phyloP scores from a whole-genome alignment of 2,797 vertebrate species.

The Crenichthys baileyi region DNA sequence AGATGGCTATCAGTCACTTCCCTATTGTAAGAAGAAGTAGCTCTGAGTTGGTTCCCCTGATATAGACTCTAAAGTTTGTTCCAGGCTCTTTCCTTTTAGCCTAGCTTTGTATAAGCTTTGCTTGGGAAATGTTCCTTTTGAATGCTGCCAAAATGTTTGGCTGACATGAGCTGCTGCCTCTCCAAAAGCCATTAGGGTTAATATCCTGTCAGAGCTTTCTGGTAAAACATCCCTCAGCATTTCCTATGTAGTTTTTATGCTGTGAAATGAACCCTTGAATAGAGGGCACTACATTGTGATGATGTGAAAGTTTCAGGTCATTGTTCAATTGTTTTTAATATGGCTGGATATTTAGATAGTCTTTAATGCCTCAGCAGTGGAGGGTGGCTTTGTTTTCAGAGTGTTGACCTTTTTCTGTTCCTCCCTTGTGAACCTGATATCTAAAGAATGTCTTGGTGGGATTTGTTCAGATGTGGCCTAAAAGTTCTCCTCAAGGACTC shows the following conservation, averaged over 20 bases:
- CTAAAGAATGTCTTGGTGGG: not conserved
- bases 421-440: not conserved
- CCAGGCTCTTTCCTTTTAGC: not conserved
- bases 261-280: constrained; percentile 16
- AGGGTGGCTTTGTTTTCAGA: not conserved
- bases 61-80: constrained; percentile 20
- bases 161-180: constrained; percentile 9
- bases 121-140: not conserved
- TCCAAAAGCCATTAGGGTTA: constrained; percentile 19
- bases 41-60: constrained; percentile 42
- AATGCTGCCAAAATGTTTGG: not conserved
- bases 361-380: not conserved
- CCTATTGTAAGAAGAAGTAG: constrained; percentile 67
- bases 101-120: not conserved
- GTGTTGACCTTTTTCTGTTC: not conserved
- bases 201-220: constrained; percentile 19
- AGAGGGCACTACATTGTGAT: not conserved
- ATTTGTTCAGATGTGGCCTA: not conserved
- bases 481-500: not conserved
- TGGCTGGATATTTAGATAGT: not conserved
- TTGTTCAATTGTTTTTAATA: no score
- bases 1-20: constrained; percentile 46
- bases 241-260: constrained; percentile 2
- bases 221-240: constrained; percentile 18
- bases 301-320: no score